These are phyloP conservation scores for Clarias fuscus DNA, from an alignment of 2,797 vertebrate genomes.

Conservation along the genomic window DNA sequence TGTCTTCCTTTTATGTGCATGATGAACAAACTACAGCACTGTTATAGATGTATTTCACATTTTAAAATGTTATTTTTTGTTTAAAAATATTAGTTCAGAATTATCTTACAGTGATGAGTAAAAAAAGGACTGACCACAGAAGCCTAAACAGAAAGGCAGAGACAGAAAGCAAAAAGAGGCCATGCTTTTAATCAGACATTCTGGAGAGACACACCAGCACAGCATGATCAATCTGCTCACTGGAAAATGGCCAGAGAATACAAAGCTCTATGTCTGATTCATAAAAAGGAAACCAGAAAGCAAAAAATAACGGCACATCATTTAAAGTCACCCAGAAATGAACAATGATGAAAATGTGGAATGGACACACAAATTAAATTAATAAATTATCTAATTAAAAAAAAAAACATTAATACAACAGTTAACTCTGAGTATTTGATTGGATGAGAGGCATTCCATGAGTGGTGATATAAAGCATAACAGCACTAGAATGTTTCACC, in stretches of 20 bases:
- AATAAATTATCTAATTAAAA: background rate
- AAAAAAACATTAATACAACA: no score
- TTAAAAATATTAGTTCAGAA: background rate
- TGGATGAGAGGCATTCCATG: no score
- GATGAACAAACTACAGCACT: background rate
- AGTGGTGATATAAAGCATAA: no score
- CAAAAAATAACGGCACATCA: slow-evolving; percentile 15
- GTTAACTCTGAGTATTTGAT: no score
- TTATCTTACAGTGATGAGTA: background rate
- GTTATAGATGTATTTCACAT: background rate
- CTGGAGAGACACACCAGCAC: slow-evolving; percentile 63
- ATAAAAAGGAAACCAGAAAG: slow-evolving; percentile 45
- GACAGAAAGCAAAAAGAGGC: slow-evolving; percentile 48
- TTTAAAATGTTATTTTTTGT: background rate
- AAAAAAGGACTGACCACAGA: background rate
- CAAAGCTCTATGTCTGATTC: slow-evolving; percentile 58
- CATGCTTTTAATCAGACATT: slow-evolving; percentile 58
- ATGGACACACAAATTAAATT: background rate
- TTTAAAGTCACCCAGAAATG: slow-evolving; percentile 3
- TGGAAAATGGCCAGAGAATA: slow-evolving; percentile 66
- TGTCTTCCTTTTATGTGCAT: background rate
- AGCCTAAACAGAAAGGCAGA: slow-evolving; percentile 29
- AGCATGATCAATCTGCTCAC: slow-evolving; percentile 57
- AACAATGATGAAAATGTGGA: background rate
- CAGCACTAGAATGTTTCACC: no score